Base-by-base conservation (phyloP, 2,797 vertebrate genomes). In the Ptychadena robeensis region DNA sequence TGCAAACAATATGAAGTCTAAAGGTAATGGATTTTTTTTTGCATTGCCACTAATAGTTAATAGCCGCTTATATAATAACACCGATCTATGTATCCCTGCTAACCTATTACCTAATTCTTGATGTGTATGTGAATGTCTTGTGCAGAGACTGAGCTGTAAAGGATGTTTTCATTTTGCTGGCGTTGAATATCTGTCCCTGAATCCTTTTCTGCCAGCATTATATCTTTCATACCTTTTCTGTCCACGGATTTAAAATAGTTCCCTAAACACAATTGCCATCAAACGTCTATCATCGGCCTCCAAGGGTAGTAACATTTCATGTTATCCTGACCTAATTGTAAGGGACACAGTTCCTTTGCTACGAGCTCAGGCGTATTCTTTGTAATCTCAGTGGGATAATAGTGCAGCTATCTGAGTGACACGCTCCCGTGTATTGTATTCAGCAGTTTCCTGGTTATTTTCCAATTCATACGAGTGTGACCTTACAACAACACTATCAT, bases 331-430 rank as follows among this genome's bases (percentile, higher is more conserved):
- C 64, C 80, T 82, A 74, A 82, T 82, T 82, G 72, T 68, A 82
- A 74, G 59, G 72, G 73, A 75, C 64, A 38, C 40, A 9, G 37
- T 75, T 44, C 53, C 61, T 74, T 82, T 82, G 80, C 73, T 82
- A 67, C 63, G 7, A 27, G 27, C 65, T 82, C 72, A 75, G 63
- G 57, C 34, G 48, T 61, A 67, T 67, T 82, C 72, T 53, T 12
- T 68, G 80, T 75, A 82, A 53, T 74, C 80, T 82, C 80, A 66
- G 71, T 82, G 80, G 80, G 80, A 75, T 82, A 82, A 82, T 82
- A 73, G 80, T 75, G 57, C 72, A 82, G 70, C 72, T 40, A 67
- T 75, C 66, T 82, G 70, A 82, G 80, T 82, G 80, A 75, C 80
- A 82, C 59, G 64, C 72, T 75, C 72, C 72, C 44, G 38, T 61